A percentile compares a stretch with the other conserved stretches of the same genome.
Conservation (phyloP, 2,797 vertebrate genomes). For the Phalloptychus januarius region DNA sequence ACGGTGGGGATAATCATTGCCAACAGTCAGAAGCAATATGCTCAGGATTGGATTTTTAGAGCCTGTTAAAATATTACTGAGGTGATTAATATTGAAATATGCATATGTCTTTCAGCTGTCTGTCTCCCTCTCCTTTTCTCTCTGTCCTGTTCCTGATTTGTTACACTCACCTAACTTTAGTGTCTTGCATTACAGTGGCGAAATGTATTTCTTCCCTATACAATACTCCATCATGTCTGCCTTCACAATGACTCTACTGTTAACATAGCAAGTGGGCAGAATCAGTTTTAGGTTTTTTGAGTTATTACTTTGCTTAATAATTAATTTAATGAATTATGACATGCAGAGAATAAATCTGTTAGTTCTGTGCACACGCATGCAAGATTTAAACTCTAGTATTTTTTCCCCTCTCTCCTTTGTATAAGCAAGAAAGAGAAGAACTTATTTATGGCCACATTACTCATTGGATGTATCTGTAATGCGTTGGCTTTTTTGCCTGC, state of each 20-base stretch:
- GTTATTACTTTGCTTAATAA: conserved; percentile 73
- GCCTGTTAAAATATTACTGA: conserved; percentile 89
- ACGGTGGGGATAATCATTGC: conserved; percentile 76
- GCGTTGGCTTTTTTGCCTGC: conserved; percentile 41
- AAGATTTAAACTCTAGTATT: conserved; percentile 49
- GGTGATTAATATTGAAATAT: conserved; percentile 87
- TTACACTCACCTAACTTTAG: conserved; percentile 41
- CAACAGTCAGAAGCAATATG: conserved; percentile 81
- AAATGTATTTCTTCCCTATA: conserved; percentile 34
- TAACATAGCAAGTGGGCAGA: conserved; percentile 37
- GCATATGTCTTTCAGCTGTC: conserved; percentile 78
- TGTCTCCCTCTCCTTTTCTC: conserved; percentile 64
- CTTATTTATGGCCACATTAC: conserved; percentile 69
- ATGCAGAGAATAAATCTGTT: conserved; percentile 64
- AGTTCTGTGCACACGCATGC: conserved; percentile 62
- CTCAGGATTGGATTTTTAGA: conserved; percentile 86
- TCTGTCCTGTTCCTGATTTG: conserved; percentile 53
- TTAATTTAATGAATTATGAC: conserved; percentile 69
- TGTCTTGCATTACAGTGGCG: conserved; percentile 52
- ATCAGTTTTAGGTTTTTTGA: conserved; percentile 45
- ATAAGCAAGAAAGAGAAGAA: conserved; percentile 53
- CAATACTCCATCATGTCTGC: conserved; percentile 33
- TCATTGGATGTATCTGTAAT: conserved; percentile 54
- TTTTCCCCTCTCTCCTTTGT: conserved; percentile 44
- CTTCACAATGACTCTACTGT: conserved; percentile 39